These are phyloP conservation scores for Nasonia vitripennis DNA, from an alignment of 1,140 invertebrate genomes.

Conservation along the genomic window DNA sequence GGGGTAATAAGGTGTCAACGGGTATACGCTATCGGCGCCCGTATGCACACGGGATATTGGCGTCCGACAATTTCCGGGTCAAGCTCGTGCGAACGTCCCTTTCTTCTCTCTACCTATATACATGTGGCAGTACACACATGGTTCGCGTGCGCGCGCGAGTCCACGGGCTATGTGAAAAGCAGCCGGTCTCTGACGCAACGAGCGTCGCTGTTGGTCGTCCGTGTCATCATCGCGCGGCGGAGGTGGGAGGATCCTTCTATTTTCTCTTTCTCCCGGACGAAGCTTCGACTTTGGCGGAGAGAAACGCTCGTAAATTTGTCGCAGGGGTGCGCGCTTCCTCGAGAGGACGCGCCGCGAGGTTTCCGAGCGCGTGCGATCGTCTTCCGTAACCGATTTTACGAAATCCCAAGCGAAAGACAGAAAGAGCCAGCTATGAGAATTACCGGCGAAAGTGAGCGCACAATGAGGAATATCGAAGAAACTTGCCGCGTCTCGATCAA, in stretches of 20 bases:
- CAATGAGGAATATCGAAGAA: conserved; percentile 27
- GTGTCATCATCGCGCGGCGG: neutral
- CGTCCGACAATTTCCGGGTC: conserved; percentile 59
- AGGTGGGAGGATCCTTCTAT: conserved; percentile 26
- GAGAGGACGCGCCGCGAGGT: neutral
- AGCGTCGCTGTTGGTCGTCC: conserved; percentile 12
- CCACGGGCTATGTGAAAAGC: conserved; percentile 20
- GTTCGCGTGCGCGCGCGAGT: conserved; percentile 12
- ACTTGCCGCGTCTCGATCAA: conserved; percentile 18
- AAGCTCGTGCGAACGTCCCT: conserved; percentile 54
- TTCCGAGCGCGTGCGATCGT: too few species aligned
- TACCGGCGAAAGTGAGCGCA: conserved; percentile 37
- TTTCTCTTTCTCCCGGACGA: neutral
- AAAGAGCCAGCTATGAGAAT: neutral
- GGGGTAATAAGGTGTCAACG: conserved; percentile 65
- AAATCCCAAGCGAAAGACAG: neutral
- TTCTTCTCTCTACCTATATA: conserved; percentile 5
- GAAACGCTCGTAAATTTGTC: conserved; percentile 38
- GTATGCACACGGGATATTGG: conserved; percentile 18
- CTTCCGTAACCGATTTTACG: too few species aligned
- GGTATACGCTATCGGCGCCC: conserved; percentile 43
- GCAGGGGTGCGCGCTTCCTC: conserved; percentile 31
- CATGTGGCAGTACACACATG: neutral
- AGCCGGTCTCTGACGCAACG: neutral
- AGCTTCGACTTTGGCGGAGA: neutral